Evolutionary conservation across 2,113 vertebrate species (phyloP), one percentile per base, ranked within the genome.

Genomic region (Albula glossodonta): DNA sequence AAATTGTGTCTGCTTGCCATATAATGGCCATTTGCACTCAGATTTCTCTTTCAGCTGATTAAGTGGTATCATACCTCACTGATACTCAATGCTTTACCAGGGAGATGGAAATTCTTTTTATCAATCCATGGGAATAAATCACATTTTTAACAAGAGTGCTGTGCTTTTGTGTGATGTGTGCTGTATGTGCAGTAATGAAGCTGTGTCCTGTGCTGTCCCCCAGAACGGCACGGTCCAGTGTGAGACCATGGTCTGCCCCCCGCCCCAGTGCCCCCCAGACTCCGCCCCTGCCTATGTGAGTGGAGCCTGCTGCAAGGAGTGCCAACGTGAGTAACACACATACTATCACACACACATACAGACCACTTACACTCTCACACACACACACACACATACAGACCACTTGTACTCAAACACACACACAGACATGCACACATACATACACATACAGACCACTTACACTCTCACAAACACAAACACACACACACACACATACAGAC

Each of bases 161-260:
- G 31, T 41, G 31, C 31, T 41, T 41, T 41, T 41, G 31, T 41
- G 31, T 41, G 56, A 10, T 60, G 56, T 60, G 56, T 60, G 63
- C 53, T 31, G 70, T n/a, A n/a, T 74, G 70, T 11, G 4, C 8
- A 12, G 22, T n/a, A n/a, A n/a, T n/a, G 70, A 31, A 31, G 50
- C 25, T 70, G 41, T 49, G 2, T 60, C 15, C 49, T 83, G 9
- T 56, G 66, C 31, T 92, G 92, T 86, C 89, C 92, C 82, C 88
- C 92, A 97, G 97, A 97, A 97, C 0, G 97, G 97, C n/a, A 96
- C 96, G 1, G 91, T 96, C 87, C 96, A 96, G 84, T 97, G 97
- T 0, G 96, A 97, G 89, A 93, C 92, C 82, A 90, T 97, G 90
- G 80, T 91, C 87, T 97, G 97, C 80, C 93, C 95, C 0, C 78